Conservation (phyloP, 2,888 invertebrate species). For the Alsophila aescularia region DNA sequence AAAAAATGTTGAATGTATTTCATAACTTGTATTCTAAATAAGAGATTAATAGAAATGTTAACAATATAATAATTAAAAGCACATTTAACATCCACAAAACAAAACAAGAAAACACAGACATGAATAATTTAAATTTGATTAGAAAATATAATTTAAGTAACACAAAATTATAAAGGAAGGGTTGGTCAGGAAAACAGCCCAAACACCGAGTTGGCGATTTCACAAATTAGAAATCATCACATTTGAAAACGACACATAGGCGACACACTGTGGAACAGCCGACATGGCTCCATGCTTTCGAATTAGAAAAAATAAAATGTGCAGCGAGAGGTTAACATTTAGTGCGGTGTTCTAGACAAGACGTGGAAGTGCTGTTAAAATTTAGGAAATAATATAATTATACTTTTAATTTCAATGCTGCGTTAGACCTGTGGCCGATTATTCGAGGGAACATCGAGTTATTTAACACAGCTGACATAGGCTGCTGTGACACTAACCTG, state of each 20-base stretch:
- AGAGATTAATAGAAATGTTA: slow-evolving; percentile 9
- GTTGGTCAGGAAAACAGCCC: slow-evolving; percentile 26
- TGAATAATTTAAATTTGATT: slow-evolving; percentile 18
- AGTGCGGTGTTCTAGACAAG: slow-evolving; percentile 73
- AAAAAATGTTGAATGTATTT: neutral
- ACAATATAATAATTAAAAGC: slow-evolving; percentile 10
- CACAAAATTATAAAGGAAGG: slow-evolving; percentile 22
- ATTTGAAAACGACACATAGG: slow-evolving; percentile 46
- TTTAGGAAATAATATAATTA: slow-evolving; percentile 57
- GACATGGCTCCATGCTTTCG: slow-evolving; percentile 63
- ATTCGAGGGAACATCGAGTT: slow-evolving; percentile 69
- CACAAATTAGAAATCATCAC: slow-evolving; percentile 12
- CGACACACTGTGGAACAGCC: slow-evolving; percentile 51
- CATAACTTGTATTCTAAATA: slow-evolving; percentile 7
- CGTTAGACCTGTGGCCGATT: slow-evolving; percentile 45
- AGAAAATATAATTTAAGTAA: slow-evolving; percentile 16
- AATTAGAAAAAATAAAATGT: slow-evolving; percentile 62
- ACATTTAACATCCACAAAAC: slow-evolving; percentile 16
- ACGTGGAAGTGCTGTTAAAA: slow-evolving; percentile 67
- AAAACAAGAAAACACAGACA: slow-evolving; percentile 21
- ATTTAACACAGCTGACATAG: slow-evolving; percentile 65
- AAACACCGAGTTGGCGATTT: slow-evolving; percentile 26
- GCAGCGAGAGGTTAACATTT: slow-evolving; percentile 71
- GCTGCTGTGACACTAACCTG: slow-evolving; percentile 82
- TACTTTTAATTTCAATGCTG: slow-evolving; percentile 51